Conservation (phyloP, 2,888 invertebrate genomes). For the Geotrupes spiniger region DNA sequence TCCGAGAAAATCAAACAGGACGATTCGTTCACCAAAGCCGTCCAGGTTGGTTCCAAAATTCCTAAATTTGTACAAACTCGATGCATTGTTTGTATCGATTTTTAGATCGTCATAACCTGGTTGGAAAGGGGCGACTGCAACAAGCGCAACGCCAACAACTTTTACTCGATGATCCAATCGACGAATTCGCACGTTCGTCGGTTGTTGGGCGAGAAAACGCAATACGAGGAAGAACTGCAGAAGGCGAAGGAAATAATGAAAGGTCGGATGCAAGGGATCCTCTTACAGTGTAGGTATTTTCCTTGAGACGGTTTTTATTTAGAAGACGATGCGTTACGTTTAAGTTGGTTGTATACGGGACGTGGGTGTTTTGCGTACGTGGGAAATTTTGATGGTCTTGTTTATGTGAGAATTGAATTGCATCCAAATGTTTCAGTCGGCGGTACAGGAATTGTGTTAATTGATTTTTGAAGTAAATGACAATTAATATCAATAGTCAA, state of each 20-base stretch:
- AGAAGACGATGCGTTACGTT: no score
- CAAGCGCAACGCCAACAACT: slow-evolving; percentile 85
- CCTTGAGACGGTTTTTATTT: neutral
- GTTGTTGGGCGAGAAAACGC: slow-evolving; percentile 78
- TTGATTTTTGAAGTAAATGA: no score
- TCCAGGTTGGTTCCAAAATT: slow-evolving; percentile 58
- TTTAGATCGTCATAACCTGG: slow-evolving; percentile 79
- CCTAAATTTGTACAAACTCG: neutral
- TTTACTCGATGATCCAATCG: slow-evolving; percentile 95
- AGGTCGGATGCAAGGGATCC: slow-evolving; percentile 79
- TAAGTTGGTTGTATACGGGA: no score
- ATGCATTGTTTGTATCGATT: no score
- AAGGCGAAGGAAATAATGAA: slow-evolving; percentile 82
- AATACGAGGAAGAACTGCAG: slow-evolving; percentile 84
- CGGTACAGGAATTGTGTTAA: no score
- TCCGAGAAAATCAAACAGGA: slow-evolving; percentile 85
- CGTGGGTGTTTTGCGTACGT: no score
- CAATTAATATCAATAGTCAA: no score
- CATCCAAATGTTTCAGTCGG: no score
- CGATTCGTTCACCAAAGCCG: slow-evolving; percentile 80
- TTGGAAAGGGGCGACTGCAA: slow-evolving; percentile 91
- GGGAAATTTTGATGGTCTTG: no score
- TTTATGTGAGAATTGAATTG: no score
- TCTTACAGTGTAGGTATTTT: slow-evolving; percentile 84
- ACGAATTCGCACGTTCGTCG: slow-evolving; percentile 90